These are phyloP conservation scores for Apodemus sylvaticus DNA, from an alignment of 2,113 vertebrate genomes.

Conservation along the genomic window DNA sequence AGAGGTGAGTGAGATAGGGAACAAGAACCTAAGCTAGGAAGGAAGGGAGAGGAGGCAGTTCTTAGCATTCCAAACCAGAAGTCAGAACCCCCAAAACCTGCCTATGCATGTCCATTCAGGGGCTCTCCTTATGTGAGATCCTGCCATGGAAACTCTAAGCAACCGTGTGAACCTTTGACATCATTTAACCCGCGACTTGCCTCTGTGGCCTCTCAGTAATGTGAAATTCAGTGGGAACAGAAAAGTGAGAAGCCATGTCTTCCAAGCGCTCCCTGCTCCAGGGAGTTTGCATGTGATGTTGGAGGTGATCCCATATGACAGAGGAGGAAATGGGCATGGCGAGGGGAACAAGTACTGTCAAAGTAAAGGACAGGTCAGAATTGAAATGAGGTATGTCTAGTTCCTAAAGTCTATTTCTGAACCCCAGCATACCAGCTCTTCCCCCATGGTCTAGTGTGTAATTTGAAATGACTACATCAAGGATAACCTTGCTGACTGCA, in stretches of 20 bases:
- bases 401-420: neutral
- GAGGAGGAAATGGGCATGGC: neutral
- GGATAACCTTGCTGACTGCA: neutral
- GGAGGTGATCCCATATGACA: neutral
- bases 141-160: neutral
- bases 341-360: neutral
- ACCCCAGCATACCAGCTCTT: neutral
- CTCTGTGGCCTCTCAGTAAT: neutral
- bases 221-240: neutral
- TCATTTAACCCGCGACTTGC: neutral
- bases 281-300: neutral
- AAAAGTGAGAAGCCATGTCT: neutral
- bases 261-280: neutral
- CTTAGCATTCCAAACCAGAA: neutral
- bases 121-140: neutral
- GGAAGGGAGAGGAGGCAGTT: neutral
- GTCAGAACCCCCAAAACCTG: neutral
- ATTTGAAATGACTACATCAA: neutral
- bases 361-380: neutral
- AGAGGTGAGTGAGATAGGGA: neutral
- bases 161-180: neutral
- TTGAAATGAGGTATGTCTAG: neutral
- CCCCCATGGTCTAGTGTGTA: neutral
- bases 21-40: neutral
- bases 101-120: neutral